phyloP scores from a whole-genome alignment of 2,888 invertebrate species.

The Dascillus cervinus region DNA sequence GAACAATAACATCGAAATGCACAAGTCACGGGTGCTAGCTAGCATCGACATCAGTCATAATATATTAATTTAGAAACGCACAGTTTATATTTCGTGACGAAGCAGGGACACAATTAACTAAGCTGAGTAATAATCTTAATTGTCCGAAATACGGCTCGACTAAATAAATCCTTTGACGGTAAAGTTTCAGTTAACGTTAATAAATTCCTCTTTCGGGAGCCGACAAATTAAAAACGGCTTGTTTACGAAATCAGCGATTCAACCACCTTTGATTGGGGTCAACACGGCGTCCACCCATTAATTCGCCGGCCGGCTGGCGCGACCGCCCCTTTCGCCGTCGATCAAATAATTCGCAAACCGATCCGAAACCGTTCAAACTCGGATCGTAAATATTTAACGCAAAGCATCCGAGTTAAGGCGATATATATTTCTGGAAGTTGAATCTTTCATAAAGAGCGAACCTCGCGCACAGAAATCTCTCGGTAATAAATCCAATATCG shows the following conservation, averaged over 20 bases:
- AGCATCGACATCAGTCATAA: no score
- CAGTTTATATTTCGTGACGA: slow-evolving; percentile 16
- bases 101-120: slow-evolving; percentile 14
- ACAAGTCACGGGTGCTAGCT: no score
- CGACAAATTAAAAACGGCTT: no score
- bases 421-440: slow-evolving; percentile 17
- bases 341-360: no score
- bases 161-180: slow-evolving; percentile 37
- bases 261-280: no score
- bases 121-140: slow-evolving; percentile 25
- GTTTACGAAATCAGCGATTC: no score
- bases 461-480: slow-evolving; percentile 18
- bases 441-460: slow-evolving; percentile 17
- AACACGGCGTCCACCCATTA: no score
- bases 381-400: slow-evolving; percentile 17
- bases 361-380: slow-evolving; percentile 16
- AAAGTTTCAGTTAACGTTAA: slow-evolving; percentile 24
- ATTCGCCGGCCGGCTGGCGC: no score
- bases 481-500: slow-evolving; percentile 31
- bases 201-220: slow-evolving; percentile 12
- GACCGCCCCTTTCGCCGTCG: no score
- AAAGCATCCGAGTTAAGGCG: slow-evolving; percentile 18
- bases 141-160: slow-evolving; percentile 36
- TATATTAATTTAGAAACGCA: no score
- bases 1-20: no score